phyloP scores from a whole-genome alignment of 2,888 invertebrate species.

The Teleiodes luculella region DNA sequence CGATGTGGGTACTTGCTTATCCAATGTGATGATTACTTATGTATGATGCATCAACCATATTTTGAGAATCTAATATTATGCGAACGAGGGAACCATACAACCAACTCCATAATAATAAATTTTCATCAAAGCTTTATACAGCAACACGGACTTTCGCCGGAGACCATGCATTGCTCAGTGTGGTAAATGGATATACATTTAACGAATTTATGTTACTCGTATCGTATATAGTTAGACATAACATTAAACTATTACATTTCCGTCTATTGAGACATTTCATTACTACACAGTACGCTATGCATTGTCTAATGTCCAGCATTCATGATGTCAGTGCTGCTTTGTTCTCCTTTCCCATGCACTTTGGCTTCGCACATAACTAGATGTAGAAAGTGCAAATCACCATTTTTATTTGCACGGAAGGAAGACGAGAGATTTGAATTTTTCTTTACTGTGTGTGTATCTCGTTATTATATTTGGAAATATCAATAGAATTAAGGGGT shows the following conservation, averaged over 20 bases:
- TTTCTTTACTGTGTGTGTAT: background rate
- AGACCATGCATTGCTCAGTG: too few relatives aligned
- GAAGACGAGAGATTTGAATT: background rate
- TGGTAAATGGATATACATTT: too few relatives aligned
- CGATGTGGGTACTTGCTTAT: too few relatives aligned
- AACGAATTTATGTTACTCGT: background rate
- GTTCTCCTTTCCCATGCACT: conserved; percentile 15
- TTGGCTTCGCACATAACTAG: background rate
- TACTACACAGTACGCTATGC: conserved; percentile 6
- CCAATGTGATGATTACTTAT: too few relatives aligned
- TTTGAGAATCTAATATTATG: too few relatives aligned
- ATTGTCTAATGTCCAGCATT: conserved; percentile 11
- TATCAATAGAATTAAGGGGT: background rate
- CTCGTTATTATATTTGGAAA: background rate
- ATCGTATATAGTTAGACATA: background rate
- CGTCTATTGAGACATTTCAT: conserved; percentile 10
- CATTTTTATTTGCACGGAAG: conserved; percentile 7
- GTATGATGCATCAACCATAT: too few relatives aligned
- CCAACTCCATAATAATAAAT: too few relatives aligned
- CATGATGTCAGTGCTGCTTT: conserved; percentile 16
- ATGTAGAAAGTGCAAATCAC: conserved; percentile 12
- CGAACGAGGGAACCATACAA: too few relatives aligned
- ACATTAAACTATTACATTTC: too few relatives aligned
- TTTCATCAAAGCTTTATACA: too few relatives aligned
- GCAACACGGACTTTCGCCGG: too few relatives aligned